Evolutionary conservation across 2,888 invertebrate species (phyloP).

Genomic region (Agrochola lota): DNA sequence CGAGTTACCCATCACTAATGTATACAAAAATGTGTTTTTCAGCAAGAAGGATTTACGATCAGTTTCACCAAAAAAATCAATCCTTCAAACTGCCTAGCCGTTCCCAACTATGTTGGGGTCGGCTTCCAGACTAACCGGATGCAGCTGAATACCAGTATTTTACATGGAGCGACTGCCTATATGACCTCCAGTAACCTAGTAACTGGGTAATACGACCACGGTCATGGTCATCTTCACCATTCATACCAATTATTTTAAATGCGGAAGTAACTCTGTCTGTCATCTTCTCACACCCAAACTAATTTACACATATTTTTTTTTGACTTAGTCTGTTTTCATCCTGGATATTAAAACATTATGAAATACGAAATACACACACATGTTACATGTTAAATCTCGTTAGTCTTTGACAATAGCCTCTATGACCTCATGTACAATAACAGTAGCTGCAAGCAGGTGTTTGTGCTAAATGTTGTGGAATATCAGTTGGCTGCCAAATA

Average conservation of each 20-base stretch:
- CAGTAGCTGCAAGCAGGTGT: slow-evolving; percentile 34
- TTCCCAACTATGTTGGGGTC: no score
- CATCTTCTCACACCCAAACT: not conserved
- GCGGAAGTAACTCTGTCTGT: not conserved
- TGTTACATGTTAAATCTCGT: not conserved
- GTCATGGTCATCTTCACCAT: not conserved
- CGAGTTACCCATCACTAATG: no score
- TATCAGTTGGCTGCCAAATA: slow-evolving; percentile 47
- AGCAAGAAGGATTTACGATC: not conserved
- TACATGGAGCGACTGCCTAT: no score
- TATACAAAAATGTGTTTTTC: not conserved
- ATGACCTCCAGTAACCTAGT: no score
- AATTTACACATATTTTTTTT: no score
- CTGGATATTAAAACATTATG: not conserved
- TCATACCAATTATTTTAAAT: not conserved
- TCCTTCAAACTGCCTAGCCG: no score
- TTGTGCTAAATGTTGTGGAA: slow-evolving; percentile 22
- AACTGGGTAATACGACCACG: no score
- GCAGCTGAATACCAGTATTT: no score
- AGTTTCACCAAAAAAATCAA: no score
- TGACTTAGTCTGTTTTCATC: no score
- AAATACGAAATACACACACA: not conserved
- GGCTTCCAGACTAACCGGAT: no score
- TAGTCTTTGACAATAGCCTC: slow-evolving; percentile 1
- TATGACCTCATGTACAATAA: slow-evolving; percentile 1